Evolutionary conservation across 2,797 vertebrate species (phyloP).

Genomic region (Eulemur albifrons): DNA sequence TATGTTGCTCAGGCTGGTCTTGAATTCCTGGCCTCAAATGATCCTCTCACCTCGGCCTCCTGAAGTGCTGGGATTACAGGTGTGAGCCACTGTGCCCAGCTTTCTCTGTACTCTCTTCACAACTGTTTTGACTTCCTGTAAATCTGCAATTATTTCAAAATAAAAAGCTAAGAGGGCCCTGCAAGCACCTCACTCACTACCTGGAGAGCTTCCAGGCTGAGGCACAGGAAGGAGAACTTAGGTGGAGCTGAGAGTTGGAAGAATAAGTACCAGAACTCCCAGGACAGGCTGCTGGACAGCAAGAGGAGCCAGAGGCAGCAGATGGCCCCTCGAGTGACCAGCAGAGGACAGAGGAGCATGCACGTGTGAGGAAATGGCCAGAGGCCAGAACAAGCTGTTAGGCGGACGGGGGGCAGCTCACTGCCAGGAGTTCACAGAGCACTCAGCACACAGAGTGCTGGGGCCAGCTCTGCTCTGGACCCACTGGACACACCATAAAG

Average conservation of each 20-base stretch:
- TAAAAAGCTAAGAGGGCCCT: neutral
- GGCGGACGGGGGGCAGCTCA: neutral
- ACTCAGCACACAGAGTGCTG: neutral
- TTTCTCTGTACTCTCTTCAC: neutral
- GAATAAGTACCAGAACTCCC: neutral
- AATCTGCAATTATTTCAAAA: neutral
- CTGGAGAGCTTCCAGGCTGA: neutral
- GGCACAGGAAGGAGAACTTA: neutral
- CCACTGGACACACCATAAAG: neutral
- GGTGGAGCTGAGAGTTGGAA: neutral
- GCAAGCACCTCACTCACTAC: neutral
- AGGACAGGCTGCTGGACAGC: neutral
- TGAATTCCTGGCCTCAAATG: neutral
- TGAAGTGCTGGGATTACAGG: neutral
- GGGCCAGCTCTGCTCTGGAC: neutral
- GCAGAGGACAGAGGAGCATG: neutral
- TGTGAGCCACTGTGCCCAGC: neutral
- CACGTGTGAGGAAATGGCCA: neutral
- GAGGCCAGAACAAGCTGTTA: neutral
- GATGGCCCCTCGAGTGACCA: neutral
- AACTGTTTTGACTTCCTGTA: neutral
- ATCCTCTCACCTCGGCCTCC: neutral
- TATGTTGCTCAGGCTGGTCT: neutral
- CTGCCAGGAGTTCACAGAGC: no score
- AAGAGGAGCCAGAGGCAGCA: neutral